Evolutionary conservation across 2,888 invertebrate species (phyloP).

Genomic region (Leucoptera coffeella): DNA sequence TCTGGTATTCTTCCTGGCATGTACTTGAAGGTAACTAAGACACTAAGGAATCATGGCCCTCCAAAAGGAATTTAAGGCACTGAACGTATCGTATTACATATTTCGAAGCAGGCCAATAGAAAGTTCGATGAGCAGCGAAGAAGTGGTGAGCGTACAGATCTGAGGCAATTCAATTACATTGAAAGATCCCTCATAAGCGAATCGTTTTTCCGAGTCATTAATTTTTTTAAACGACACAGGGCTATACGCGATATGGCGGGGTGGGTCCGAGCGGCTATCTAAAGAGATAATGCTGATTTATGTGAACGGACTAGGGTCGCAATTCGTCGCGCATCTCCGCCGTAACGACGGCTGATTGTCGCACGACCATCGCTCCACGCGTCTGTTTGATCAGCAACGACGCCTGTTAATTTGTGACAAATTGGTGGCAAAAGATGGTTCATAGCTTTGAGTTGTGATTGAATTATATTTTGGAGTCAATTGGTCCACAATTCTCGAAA

Average conservation of each 20-base stretch:
- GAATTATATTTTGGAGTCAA: too few species aligned
- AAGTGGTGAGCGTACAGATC: too few species aligned
- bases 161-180: constrained; percentile 52
- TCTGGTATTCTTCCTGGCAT: too few species aligned
- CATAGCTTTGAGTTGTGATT: too few species aligned
- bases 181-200: constrained; percentile 55
- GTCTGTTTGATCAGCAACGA: constrained; percentile 25
- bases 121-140: too few species aligned
- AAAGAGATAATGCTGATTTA: constrained; percentile 55
- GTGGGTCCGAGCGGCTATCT: constrained; percentile 46
- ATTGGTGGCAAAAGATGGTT: constrained; percentile 49
- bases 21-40: too few species aligned
- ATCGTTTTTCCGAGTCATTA: constrained; percentile 55
- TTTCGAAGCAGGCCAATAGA: too few species aligned
- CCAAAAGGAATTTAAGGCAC: too few species aligned
- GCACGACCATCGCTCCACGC: constrained; percentile 18
- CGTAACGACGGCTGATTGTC: constrained; percentile 17
- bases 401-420: constrained; percentile 41
- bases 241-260: constrained; percentile 42
- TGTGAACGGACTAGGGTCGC: constrained; percentile 40
- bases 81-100: too few species aligned
- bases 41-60: too few species aligned
- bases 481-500: too few species aligned
- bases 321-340: constrained; percentile 45
- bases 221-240: constrained; percentile 52